Percentiles rank a stretch among this genome's conserved stretches.
phyloP scores from a whole-genome alignment of 2,113 vertebrate genomes.

The Delphinus delphis region DNA sequence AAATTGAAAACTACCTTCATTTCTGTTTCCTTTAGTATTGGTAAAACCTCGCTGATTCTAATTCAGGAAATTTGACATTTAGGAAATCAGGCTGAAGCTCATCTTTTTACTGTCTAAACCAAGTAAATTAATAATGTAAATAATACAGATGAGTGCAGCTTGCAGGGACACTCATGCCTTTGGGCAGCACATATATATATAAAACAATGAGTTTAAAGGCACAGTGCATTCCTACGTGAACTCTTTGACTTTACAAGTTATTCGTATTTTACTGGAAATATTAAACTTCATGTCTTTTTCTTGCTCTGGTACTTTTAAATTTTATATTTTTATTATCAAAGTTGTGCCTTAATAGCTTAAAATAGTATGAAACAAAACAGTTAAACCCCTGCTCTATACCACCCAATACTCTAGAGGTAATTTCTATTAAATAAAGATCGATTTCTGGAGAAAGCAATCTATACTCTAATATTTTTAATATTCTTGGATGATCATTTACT shows the following conservation, averaged over 20 bases:
- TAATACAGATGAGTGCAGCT: neutral
- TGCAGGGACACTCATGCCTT: neutral
- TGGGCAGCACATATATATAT: neutral
- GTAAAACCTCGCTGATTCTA: neutral
- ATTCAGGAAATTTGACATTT: slow-evolving; percentile 13
- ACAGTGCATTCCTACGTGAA: neutral
- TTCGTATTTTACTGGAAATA: neutral
- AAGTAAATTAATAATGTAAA: slow-evolving; percentile 6
- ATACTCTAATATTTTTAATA: neutral
- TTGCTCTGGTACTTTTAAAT: neutral
- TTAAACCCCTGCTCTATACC: neutral
- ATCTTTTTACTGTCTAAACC: neutral
- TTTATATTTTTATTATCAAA: slow-evolving; percentile 27
- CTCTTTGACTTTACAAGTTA: neutral
- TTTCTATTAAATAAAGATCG: neutral
- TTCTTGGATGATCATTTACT: neutral
- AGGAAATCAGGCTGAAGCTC: neutral
- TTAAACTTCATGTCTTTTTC: neutral
- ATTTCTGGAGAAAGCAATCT: neutral
- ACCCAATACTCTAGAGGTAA: neutral
- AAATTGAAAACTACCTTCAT: slow-evolving; percentile 8
- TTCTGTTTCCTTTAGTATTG: neutral
- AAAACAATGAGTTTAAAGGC: neutral
- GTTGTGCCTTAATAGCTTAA: neutral
- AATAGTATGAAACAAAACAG: neutral